These are phyloP conservation scores for Neosalanx taihuensis DNA, from an alignment of 2,797 vertebrate species.

Conservation along the genomic window DNA sequence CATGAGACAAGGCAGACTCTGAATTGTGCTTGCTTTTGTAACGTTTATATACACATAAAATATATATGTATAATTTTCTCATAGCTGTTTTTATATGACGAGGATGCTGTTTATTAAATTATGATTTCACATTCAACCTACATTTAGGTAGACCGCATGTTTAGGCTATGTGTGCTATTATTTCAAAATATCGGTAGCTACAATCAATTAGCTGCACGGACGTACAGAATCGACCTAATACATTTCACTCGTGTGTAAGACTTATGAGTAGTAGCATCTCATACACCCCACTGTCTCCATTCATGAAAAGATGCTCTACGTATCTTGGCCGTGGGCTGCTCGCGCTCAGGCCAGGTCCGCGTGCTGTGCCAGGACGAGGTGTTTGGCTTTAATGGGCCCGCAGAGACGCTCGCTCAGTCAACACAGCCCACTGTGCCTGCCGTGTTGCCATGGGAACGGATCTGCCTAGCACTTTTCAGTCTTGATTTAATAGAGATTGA, in stretches of 20 bases:
- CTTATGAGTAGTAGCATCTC: constrained; percentile 3
- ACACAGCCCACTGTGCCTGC: constrained; percentile 60
- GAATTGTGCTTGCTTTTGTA: background rate
- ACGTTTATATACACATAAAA: background rate
- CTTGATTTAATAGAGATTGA: constrained; percentile 25
- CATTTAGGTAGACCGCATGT: too few species aligned
- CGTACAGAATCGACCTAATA: too few species aligned
- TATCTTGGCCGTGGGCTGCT: constrained; percentile 4
- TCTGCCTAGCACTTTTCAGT: constrained; percentile 58
- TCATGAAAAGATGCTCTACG: constrained; percentile 31
- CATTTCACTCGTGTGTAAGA: too few species aligned
- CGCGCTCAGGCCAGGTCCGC: background rate
- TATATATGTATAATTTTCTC: background rate
- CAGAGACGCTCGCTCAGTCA: constrained; percentile 64
- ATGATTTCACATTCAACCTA: background rate
- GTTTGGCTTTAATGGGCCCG: constrained; percentile 60
- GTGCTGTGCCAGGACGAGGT: constrained; percentile 30
- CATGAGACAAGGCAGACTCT: background rate
- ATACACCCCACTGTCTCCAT: constrained; percentile 23
- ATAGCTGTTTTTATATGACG: too few species aligned
- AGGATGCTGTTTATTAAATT: background rate
- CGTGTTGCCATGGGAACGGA: constrained; percentile 76
- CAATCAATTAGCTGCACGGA: background rate
- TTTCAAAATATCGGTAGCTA: background rate
- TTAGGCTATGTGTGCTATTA: background rate